Conservation (phyloP, 2,888 invertebrate genomes). For the Drosophila affinis region DNA sequence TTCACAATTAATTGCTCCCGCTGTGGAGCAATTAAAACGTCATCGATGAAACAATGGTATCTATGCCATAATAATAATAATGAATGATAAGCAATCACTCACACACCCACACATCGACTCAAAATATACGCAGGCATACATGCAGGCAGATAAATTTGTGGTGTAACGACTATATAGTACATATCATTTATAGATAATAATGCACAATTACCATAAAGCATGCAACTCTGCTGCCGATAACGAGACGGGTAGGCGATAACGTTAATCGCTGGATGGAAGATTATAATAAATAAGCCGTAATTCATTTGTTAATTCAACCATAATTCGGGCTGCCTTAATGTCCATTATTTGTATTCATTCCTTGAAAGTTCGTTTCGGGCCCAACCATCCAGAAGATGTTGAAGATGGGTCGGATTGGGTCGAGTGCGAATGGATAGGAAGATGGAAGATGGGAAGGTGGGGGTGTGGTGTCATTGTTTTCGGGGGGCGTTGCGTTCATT, state of each 20-base stretch:
- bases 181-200: constrained; percentile 21
- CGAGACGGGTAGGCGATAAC: constrained; percentile 2
- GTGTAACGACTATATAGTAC: constrained; percentile 20
- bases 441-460: no score
- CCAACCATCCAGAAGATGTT: constrained; percentile 31
- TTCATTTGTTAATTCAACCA: constrained; percentile 58
- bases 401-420: constrained; percentile 1
- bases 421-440: background rate
- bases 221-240: constrained; percentile 18
- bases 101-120: constrained; percentile 3
- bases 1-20: constrained; percentile 1
- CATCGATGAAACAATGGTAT: constrained; percentile 13
- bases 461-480: background rate
- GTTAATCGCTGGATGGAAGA: constrained; percentile 29
- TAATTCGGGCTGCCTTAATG: constrained; percentile 24
- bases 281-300: constrained; percentile 43
- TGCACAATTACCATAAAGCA: constrained; percentile 19
- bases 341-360: constrained; percentile 48
- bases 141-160: constrained; percentile 8
- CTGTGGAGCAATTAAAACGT: constrained; percentile 33
- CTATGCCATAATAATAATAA: no score
- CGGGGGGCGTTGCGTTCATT: constrained; percentile 52
- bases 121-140: background rate
- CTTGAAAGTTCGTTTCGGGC: constrained; percentile 20
- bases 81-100: constrained; percentile 11